Percentiles rank a stretch among this genome's conserved stretches.
Conservation (phyloP, 1,140 invertebrate genomes). For the Drosophila takahashii region DNA sequence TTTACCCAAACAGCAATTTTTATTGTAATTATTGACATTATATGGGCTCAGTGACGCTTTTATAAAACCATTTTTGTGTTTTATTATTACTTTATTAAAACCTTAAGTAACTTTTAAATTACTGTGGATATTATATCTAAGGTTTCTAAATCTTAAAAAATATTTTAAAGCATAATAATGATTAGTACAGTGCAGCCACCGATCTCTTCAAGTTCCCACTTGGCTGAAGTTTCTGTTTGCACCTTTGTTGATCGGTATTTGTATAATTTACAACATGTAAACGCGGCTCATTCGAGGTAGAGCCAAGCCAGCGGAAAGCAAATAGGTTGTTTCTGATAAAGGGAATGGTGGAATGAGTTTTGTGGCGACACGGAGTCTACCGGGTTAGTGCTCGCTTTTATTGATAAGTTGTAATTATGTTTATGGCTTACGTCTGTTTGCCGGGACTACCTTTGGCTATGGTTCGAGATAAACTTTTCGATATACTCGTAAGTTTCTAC, state of each 20-base stretch:
- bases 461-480: conserved; percentile 47
- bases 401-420: conserved; percentile 80
- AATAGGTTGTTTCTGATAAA: conserved; percentile 38
- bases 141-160: no score
- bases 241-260: conserved; percentile 59
- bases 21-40: conserved; percentile 68
- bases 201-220: background rate
- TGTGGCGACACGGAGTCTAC: conserved; percentile 69
- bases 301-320: conserved; percentile 24
- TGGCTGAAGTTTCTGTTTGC: conserved; percentile 11
- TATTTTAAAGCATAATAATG: background rate
- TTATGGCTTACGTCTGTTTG: conserved; percentile 63
- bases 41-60: background rate
- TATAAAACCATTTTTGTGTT: background rate
- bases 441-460: conserved; percentile 57
- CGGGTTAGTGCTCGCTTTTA: conserved; percentile 50
- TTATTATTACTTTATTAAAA: no score
- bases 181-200: background rate
- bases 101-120: no score
- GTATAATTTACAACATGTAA: conserved; percentile 72
- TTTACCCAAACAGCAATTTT: conserved; percentile 65
- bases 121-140: no score
- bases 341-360: conserved; percentile 24
- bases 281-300: conserved; percentile 30
- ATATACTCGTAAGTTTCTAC: conserved; percentile 11